Evolutionary conservation across 2,888 invertebrate genomes (phyloP).

Genomic region (Pogonocherus hispidulus): DNA sequence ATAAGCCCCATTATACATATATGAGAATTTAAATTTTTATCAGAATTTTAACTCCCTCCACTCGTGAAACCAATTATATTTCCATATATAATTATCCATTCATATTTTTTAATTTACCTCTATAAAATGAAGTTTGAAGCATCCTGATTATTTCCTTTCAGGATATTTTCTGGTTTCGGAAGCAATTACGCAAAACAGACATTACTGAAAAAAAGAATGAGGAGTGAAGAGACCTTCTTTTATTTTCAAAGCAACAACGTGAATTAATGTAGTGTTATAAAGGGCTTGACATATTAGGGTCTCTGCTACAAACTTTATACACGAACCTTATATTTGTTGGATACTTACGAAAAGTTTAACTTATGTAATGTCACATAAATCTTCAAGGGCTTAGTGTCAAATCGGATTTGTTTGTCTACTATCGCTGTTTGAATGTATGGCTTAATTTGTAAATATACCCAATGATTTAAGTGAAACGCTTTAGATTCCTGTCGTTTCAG

Average conservation of each 20-base stretch:
- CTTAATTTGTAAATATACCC: slow-evolving; percentile 14
- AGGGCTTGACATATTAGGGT: slow-evolving; percentile 50
- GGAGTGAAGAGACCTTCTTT: slow-evolving; percentile 30
- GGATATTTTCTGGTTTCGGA: slow-evolving; percentile 8
- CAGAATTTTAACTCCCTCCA: too few relatives aligned
- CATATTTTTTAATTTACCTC: background rate
- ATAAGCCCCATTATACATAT: too few relatives aligned
- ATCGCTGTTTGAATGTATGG: slow-evolving; percentile 18
- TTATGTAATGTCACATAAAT: slow-evolving; percentile 47
- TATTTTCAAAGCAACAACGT: slow-evolving; percentile 42
- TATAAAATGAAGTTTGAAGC: background rate
- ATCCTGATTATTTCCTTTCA: slow-evolving; percentile 1
- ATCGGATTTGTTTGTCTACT: slow-evolving; percentile 34
- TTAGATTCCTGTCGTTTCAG: slow-evolving; percentile 7
- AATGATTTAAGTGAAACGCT: slow-evolving; percentile 10
- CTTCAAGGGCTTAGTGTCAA: slow-evolving; percentile 39
- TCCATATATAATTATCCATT: slow-evolving; percentile 8
- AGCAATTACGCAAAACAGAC: slow-evolving; percentile 25
- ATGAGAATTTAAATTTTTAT: too few relatives aligned
- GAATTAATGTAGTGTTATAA: slow-evolving; percentile 50
- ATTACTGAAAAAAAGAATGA: slow-evolving; percentile 35
- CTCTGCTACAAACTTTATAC: slow-evolving; percentile 45
- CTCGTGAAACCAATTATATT: background rate
- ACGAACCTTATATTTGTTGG: slow-evolving; percentile 44
- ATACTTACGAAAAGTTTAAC: slow-evolving; percentile 49